These are phyloP conservation scores for Augiades crinisus DNA, from an alignment of 2,888 invertebrate species.

Conservation along the genomic window DNA sequence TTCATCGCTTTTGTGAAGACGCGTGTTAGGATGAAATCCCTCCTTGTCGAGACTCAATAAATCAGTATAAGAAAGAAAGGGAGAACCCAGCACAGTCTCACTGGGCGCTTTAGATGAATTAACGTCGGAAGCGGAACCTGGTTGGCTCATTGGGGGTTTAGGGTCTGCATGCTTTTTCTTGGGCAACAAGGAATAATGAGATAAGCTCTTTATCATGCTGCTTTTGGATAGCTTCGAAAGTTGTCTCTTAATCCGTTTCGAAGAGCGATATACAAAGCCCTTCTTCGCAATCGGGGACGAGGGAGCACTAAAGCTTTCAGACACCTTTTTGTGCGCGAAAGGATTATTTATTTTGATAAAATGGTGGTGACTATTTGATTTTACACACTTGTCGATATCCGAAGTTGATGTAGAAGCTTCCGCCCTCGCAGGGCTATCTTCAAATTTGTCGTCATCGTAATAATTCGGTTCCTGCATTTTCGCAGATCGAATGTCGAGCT, in stretches of 20 bases:
- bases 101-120: constrained; percentile 64
- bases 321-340: constrained; percentile 62
- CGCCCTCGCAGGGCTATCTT: background rate
- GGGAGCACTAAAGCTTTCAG: constrained; percentile 68
- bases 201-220: constrained; percentile 73
- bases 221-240: constrained; percentile 67
- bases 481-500: constrained; percentile 4
- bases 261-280: constrained; percentile 70
- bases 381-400: constrained; percentile 53
- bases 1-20: constrained; percentile 61
- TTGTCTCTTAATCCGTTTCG: constrained; percentile 63
- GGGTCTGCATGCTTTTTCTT: constrained; percentile 59
- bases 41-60: constrained; percentile 61
- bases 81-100: constrained; percentile 78
- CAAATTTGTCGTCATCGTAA: constrained; percentile 12
- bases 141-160: constrained; percentile 58
- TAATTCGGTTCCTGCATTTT: constrained; percentile 21
- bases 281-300: constrained; percentile 69
- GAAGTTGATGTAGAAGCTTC: constrained; percentile 21
- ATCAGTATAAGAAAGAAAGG: constrained; percentile 74
- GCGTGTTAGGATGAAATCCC: constrained; percentile 46
- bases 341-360: constrained; percentile 70
- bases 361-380: constrained; percentile 46
- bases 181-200: constrained; percentile 66
- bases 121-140: constrained; percentile 64